A percentile compares a stretch with the other conserved stretches of the same genome.
These are phyloP conservation scores for Catostomus latipinnis DNA, from an alignment of 2,797 vertebrate species.

Conservation along the genomic window DNA sequence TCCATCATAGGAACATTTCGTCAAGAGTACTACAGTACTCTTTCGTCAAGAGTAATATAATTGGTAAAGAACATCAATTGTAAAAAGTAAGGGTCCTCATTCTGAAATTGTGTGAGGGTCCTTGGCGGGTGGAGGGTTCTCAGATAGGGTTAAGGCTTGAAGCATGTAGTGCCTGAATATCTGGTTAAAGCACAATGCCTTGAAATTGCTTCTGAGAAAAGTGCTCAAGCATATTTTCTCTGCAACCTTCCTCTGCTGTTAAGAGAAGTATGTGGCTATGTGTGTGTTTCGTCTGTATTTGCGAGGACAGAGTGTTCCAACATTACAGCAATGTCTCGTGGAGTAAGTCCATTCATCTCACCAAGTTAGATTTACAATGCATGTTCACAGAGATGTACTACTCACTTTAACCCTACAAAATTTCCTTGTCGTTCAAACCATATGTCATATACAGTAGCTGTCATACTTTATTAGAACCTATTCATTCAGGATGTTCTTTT, in stretches of 20 bases:
- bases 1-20: background rate
- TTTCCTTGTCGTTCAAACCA: background rate
- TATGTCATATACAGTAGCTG: background rate
- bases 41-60: background rate
- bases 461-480: background rate
- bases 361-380: conserved; percentile 5
- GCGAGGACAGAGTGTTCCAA: conserved; percentile 22
- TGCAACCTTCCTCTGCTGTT: background rate
- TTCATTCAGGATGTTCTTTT: background rate
- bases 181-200: conserved; percentile 11
- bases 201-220: background rate
- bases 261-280: background rate
- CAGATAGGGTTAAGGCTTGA: background rate
- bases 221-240: background rate
- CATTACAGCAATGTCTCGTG: conserved; percentile 24
- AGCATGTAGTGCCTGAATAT: background rate
- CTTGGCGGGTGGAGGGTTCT: background rate
- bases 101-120: background rate
- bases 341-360: conserved; percentile 36
- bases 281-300: background rate
- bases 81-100: background rate
- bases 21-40: background rate
- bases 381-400: background rate
- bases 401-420: conserved; percentile 1
- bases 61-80: background rate